Percentiles rank a stretch among this genome's conserved stretches.
phyloP scores from a whole-genome alignment of 2,797 vertebrate species.

The Smutsia gigantea region DNA sequence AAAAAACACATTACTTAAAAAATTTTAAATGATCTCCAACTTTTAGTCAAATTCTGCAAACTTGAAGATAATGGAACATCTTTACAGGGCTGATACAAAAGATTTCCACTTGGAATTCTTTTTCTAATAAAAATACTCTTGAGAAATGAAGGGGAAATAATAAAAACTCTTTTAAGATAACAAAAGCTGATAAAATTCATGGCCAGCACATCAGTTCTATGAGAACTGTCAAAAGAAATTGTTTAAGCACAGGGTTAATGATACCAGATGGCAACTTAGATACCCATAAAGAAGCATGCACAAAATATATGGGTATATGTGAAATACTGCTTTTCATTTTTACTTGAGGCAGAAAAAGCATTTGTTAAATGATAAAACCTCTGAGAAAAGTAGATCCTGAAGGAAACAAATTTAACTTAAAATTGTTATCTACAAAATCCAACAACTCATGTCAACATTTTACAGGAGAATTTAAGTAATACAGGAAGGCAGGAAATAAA shows the following conservation, averaged over 20 bases:
- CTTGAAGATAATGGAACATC: neutral
- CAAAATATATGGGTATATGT: neutral
- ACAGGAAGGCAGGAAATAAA: neutral
- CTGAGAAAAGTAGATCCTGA: neutral
- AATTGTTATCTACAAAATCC: neutral
- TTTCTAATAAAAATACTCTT: neutral
- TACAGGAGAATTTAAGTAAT: neutral
- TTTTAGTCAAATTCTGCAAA: neutral
- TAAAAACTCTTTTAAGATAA: neutral
- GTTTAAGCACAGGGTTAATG: neutral
- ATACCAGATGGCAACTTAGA: neutral
- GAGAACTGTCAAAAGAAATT: neutral
- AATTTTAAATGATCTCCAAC: neutral
- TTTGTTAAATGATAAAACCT: neutral
- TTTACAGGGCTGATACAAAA: neutral
- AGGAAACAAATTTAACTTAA: neutral
- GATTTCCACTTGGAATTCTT: neutral
- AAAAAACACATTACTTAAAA: neutral
- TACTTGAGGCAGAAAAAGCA: neutral
- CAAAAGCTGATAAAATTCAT: neutral
- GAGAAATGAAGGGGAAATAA: neutral
- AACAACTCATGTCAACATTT: neutral
- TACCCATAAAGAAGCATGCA: neutral
- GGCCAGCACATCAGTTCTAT: neutral
- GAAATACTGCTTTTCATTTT: neutral